Evolutionary conservation across 2,888 invertebrate species (phyloP).

Genomic region (Crepidodera aurea): DNA sequence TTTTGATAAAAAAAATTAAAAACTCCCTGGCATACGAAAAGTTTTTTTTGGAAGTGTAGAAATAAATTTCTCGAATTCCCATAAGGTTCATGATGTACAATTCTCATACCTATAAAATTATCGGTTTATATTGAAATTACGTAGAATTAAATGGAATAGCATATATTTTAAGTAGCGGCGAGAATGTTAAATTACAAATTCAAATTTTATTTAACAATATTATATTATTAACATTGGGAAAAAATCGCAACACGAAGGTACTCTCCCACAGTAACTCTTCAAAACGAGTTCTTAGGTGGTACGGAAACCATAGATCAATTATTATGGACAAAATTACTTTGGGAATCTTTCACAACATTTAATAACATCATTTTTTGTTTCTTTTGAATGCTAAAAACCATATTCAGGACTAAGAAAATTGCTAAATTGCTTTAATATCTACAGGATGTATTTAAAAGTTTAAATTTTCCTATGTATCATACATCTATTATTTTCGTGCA

Average conservation of each 20-base stretch:
- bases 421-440: no score
- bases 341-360: constrained; percentile 34
- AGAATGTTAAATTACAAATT: constrained; percentile 35
- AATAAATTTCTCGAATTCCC: constrained; percentile 7
- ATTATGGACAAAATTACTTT: constrained; percentile 36
- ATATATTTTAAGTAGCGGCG: constrained; percentile 35
- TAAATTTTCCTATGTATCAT: no score
- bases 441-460: no score
- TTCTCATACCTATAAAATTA: constrained; percentile 14
- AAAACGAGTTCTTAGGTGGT: constrained; percentile 36
- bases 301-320: constrained; percentile 36
- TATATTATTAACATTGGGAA: constrained; percentile 32
- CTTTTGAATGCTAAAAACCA: no score
- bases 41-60: background rate
- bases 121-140: constrained; percentile 23
- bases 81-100: constrained; percentile 9
- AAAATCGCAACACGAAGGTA: constrained; percentile 32
- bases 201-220: constrained; percentile 35
- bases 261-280: constrained; percentile 36
- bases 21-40: no score
- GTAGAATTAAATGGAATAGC: constrained; percentile 26
- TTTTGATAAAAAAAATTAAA: no score
- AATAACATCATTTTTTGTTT: no score
- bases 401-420: no score
- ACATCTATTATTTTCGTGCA: no score